phyloP scores from a whole-genome alignment of 2,113 vertebrate genomes.

The Etheostoma cragini region DNA sequence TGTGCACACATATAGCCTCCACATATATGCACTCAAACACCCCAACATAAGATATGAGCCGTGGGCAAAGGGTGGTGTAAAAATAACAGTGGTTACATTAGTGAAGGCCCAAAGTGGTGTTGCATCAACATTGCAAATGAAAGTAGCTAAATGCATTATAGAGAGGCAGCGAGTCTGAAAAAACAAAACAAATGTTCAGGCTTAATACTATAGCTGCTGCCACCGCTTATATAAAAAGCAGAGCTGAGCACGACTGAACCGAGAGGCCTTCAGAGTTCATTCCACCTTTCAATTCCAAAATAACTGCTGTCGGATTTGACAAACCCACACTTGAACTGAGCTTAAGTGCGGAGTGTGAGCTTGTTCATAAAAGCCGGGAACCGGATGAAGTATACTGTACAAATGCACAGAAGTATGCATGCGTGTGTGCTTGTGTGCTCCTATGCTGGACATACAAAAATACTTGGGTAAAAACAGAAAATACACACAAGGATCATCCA shows the following conservation, averaged over 20 bases:
- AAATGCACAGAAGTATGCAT: conserved; percentile 22
- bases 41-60: conserved; percentile 42
- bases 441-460: conserved; percentile 20
- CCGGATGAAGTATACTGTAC: conserved; percentile 11
- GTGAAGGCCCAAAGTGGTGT: conserved; percentile 28
- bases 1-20: conserved; percentile 3
- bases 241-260: conserved; percentile 63
- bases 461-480: not conserved
- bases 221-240: conserved; percentile 70
- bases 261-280: conserved; percentile 63
- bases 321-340: conserved; percentile 74
- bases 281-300: conserved; percentile 73
- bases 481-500: conserved; percentile 7
- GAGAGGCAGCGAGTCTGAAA: conserved; percentile 10
- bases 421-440: conserved; percentile 5
- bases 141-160: conserved; percentile 46
- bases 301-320: conserved; percentile 69
- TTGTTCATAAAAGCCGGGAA: conserved; percentile 48
- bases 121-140: conserved; percentile 42
- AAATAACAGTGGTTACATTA: conserved; percentile 63
- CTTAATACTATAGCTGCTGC: conserved; percentile 52
- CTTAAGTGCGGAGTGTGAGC: conserved; percentile 39
- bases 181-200: conserved; percentile 12
- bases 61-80: conserved; percentile 40
- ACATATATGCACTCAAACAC: conserved; percentile 42